These are phyloP conservation scores for Egretta garzetta DNA, from an alignment of 2,113 vertebrate species.

Conservation along the genomic window DNA sequence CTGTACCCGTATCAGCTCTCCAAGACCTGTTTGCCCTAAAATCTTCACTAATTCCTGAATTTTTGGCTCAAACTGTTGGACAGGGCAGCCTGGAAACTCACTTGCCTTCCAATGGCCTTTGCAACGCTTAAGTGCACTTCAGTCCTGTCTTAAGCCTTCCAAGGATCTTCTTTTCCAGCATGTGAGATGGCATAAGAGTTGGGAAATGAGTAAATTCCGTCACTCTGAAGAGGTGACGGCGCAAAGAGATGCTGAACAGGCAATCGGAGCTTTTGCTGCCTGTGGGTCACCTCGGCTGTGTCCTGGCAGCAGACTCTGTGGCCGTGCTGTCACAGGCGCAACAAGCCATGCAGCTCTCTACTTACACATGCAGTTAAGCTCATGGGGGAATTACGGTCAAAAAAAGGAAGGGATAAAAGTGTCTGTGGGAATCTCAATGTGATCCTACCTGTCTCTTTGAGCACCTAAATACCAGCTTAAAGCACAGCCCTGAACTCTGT, in stretches of 20 bases:
- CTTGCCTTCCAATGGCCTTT: background rate
- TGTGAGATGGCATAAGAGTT: fast-evolving
- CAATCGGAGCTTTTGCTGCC: background rate
- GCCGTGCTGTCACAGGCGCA: fast-evolving
- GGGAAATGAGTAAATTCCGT: background rate
- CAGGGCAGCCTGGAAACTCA: background rate
- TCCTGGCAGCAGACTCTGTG: background rate
- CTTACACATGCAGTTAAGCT: background rate
- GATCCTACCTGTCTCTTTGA: background rate
- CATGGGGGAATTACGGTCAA: background rate
- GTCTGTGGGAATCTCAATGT: background rate
- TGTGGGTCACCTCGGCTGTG: background rate
- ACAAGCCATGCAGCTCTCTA: background rate
- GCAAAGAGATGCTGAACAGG: background rate
- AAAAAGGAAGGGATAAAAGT: background rate
- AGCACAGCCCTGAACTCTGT: background rate
- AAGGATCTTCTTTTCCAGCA: background rate
- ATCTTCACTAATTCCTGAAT: fast-evolving
- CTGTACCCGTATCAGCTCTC: background rate
- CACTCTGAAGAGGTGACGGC: background rate
- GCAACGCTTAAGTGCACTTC: background rate
- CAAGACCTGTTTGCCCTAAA: background rate
- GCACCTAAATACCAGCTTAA: background rate
- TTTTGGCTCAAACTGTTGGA: background rate
- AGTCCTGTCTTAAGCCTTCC: background rate